Evolutionary conservation across 2,888 invertebrate species (phyloP), one percentile per base, ranked within the genome.

Genomic region (Carpatolechia fugitivella): DNA sequence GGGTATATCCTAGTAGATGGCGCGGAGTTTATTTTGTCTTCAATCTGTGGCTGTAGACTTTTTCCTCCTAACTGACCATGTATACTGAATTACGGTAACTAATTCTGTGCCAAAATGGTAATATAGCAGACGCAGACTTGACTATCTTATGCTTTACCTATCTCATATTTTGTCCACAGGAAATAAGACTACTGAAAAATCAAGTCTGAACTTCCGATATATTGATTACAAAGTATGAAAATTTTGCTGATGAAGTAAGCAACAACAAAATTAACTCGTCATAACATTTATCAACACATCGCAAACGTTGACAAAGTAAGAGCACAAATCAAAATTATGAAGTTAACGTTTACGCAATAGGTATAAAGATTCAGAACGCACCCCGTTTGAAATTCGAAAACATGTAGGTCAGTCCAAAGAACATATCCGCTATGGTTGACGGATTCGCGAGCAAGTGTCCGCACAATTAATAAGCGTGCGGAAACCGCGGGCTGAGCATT

Each of bases 381-480:
- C 62, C 64, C 60, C 56, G 51, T 59, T 58, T 36, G 44, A 40
- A 40, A 40, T 41, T 41, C 18, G 40, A 44, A 57, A 63, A 61
- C 64, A 65, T 66, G 58, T 68, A 56, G 69, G 69, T 68, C 68
- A 68, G 18, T 57, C 59, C 56, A 56, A 29, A 20, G 41, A 41
- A 38, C 54, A 58, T 57, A 62, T 63, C 61, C 64, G 60, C 57
- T 60, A 57, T 62, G 67, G 62, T 69, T 83, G 86, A 87, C 82
- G 80, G 79, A 85, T 85, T 80, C 74, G 72, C 70, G 63, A 76
- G 73, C 86, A 85, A 84, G 78, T 86, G 85, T 82, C 80, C 72
- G 65, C 66, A 78, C 85, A 80, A 87, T 88, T 89, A 88, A 89
- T 89, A 85, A 82, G 74, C 78, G 75, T 72, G 74, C 81, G 84